Evolutionary conservation across 2,113 vertebrate genomes (phyloP), one percentile per base, ranked within the genome.

Genomic region (Melospiza georgiana): DNA sequence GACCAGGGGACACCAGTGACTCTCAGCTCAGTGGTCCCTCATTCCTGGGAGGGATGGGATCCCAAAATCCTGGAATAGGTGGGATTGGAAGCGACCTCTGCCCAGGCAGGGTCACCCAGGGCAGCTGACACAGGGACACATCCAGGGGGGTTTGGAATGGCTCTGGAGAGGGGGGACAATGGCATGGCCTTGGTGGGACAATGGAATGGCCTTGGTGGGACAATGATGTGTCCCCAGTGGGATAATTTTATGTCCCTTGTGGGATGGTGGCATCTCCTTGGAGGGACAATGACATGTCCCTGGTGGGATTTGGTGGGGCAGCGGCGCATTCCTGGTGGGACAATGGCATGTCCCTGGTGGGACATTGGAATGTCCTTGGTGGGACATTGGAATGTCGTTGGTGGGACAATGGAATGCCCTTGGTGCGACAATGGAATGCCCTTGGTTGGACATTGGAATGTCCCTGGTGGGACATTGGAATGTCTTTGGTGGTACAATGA

Each of bases 161-260:
- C 11, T 19, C 49, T 3, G 2, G 58, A 43, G 30, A 23, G 20
- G 11, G 41, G 30, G 46, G 79, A 49, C 11, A 5, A 6, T 39
- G 46, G 3, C 10, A 39, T 39, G 37, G 37, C 37, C 37, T 39
- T n/a, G 24, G 23, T 24, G 49, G 51, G 16, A 43, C 0, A 3
- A 0, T 25, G 46, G 3, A 10, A 39, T 39, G 37, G 10, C 10
- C 37, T 11, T n/a, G 24, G 3, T n/a, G 59, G 24, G 31, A 30
- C 2, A 6, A 0, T 39, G 44, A 10, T 1, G 5, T 2, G 0
- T 19, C 2, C 16, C 0, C 9, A 3, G 14, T 28, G 23, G 23
- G 14, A 52, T 2, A 3, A 2, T 28, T 31, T 3, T 2, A 17
- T 0, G 1, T 27, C 1, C 30, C 0, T 66, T 9, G 10, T n/a